phyloP scores from a whole-genome alignment of 2,888 invertebrate genomes.

The Cynaeus angustus region DNA sequence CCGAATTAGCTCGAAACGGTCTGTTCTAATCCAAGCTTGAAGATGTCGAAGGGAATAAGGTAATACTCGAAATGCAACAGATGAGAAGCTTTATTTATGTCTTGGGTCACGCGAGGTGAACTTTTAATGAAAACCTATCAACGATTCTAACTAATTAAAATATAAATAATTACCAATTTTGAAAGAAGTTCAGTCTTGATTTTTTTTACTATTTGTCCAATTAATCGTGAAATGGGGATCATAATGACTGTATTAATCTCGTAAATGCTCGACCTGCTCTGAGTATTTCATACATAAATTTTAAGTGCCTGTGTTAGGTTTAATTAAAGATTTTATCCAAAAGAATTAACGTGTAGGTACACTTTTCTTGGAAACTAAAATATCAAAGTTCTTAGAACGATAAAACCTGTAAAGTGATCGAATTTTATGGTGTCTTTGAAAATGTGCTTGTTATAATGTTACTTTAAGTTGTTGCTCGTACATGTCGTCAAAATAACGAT shows the following conservation, averaged over 20 bases:
- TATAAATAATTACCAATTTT: slow-evolving; percentile 47
- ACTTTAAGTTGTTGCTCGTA: too few relatives aligned
- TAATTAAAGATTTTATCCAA: too few relatives aligned
- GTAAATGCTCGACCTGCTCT: too few relatives aligned
- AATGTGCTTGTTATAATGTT: too few relatives aligned
- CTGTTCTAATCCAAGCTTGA: background rate
- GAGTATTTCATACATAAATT: too few relatives aligned
- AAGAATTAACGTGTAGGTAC: too few relatives aligned
- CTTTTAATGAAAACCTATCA: slow-evolving; percentile 53
- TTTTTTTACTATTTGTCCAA: slow-evolving; percentile 23
- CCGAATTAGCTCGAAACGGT: slow-evolving; percentile 5
- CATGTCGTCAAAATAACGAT: too few relatives aligned
- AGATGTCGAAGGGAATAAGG: slow-evolving; percentile 13
- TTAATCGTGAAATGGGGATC: slow-evolving; percentile 29
- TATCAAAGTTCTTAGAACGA: too few relatives aligned
- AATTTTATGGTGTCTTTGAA: too few relatives aligned
- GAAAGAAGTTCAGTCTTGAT: background rate
- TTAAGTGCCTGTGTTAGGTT: too few relatives aligned
- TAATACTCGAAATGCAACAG: slow-evolving; percentile 35
- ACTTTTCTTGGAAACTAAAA: too few relatives aligned
- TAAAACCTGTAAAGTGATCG: too few relatives aligned
- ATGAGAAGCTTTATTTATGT: slow-evolving; percentile 52
- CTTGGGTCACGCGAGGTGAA: slow-evolving; percentile 56
- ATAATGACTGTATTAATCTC: slow-evolving; percentile 8
- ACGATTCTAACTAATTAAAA: slow-evolving; percentile 55